Evolutionary conservation across 1,140 invertebrate species (phyloP).

Genomic region (Lanistes nyassanus): DNA sequence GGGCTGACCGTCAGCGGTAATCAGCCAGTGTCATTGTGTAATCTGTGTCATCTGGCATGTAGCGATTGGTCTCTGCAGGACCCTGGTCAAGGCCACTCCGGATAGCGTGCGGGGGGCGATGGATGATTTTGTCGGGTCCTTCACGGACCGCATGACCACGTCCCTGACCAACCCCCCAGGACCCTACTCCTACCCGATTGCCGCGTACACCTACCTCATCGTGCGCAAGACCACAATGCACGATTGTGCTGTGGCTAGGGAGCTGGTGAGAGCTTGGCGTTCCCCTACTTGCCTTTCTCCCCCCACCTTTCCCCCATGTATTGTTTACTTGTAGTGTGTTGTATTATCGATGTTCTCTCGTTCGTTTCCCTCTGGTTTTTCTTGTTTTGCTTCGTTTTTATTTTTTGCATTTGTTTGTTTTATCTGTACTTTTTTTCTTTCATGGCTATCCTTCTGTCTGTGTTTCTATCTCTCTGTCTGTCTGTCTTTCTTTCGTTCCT

Average conservation of each 20-base stretch:
- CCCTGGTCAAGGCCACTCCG: slow-evolving; percentile 4
- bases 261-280: slow-evolving; percentile 29
- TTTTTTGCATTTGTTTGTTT: not conserved
- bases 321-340: not conserved
- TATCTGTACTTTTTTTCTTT: too few relatives aligned
- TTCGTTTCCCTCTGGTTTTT: not conserved
- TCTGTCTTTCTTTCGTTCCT: too few relatives aligned
- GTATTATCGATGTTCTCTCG: not conserved
- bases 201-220: slow-evolving; percentile 50
- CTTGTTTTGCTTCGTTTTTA: not conserved
- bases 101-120: slow-evolving; percentile 40
- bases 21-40: too few relatives aligned
- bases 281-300: not conserved
- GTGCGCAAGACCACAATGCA: slow-evolving; percentile 33
- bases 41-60: too few relatives aligned
- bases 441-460: not conserved
- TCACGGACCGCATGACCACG: slow-evolving; percentile 23
- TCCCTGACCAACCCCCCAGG: slow-evolving; percentile 29
- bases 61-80: too few relatives aligned
- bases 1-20: too few relatives aligned
- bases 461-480: too few relatives aligned
- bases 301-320: not conserved
- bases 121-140: slow-evolving; percentile 25
- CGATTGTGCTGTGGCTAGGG: slow-evolving; percentile 41
- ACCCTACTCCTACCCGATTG: slow-evolving; percentile 44